These are phyloP conservation scores for Macrosiphum euphorbiae DNA, from an alignment of 2,888 invertebrate species.

Conservation along the genomic window DNA sequence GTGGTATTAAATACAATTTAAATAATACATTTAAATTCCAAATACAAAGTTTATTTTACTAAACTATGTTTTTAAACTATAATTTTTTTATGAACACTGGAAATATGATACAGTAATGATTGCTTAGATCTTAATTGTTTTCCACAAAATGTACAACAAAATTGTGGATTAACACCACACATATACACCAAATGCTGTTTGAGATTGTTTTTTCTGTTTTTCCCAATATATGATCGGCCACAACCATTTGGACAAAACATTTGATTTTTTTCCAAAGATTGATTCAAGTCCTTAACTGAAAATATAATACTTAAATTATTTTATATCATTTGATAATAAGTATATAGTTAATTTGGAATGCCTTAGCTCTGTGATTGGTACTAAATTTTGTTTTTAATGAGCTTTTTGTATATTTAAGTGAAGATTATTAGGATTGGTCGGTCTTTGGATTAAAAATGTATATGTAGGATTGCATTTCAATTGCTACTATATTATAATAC, in stretches of 20 bases:
- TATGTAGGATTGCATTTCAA: no score
- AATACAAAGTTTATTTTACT: background rate
- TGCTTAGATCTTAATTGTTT: constrained; percentile 70
- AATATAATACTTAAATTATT: no score
- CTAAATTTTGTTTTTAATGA: no score
- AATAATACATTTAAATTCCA: no score
- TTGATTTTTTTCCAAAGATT: no score
- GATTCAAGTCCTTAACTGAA: no score
- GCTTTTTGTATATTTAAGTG: no score
- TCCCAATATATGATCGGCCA: constrained; percentile 6
- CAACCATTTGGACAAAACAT: background rate
- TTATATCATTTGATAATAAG: background rate
- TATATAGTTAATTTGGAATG: background rate
- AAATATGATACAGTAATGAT: constrained; percentile 69
- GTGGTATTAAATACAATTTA: no score
- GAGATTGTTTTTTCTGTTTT: constrained; percentile 73
- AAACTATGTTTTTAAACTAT: background rate
- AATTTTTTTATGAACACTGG: constrained; percentile 27
- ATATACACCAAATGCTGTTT: constrained; percentile 75
- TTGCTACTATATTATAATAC: no score
- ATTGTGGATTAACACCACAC: constrained; percentile 75
- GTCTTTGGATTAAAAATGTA: no score
- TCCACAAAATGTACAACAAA: constrained; percentile 76
- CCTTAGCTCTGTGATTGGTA: background rate
- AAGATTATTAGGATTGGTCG: no score